These are phyloP conservation scores for Oopsacas minuta DNA, from an alignment of 37 sponge, comb jelly and placozoan genomes.

Conservation along the genomic window DNA sequence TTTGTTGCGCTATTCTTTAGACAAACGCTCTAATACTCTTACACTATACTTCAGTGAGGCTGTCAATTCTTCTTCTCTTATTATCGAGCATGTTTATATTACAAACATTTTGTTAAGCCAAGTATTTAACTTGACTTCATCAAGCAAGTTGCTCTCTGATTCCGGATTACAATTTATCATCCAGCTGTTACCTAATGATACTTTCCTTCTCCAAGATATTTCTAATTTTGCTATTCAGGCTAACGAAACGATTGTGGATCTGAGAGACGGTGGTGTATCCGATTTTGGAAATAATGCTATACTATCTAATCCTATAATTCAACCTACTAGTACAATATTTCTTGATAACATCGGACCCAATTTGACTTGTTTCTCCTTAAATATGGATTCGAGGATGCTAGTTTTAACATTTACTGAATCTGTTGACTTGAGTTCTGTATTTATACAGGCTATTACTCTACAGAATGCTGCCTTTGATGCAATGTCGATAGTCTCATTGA, in stretches of 20 bases:
- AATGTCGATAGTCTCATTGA: background rate
- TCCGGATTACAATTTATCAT: background rate
- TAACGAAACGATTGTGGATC: conserved; percentile 48
- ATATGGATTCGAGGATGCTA: conserved; percentile 40
- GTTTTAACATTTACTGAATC: conserved; percentile 57
- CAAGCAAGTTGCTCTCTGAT: background rate
- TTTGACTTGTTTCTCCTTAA: conserved; percentile 39
- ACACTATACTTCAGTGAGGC: conserved; percentile 52
- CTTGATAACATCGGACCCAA: conserved; percentile 46
- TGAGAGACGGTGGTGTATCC: conserved; percentile 27
- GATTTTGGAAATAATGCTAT: conserved; percentile 47
- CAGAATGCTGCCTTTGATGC: conserved; percentile 20
- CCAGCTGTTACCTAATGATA: conserved; percentile 23
- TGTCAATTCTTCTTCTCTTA: conserved; percentile 30
- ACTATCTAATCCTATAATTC: background rate
- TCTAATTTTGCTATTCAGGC: conserved; percentile 27
- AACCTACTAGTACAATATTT: conserved; percentile 23
- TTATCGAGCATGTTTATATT: conserved; percentile 31
- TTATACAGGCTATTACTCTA: conserved; percentile 43
- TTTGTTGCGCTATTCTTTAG: conserved; percentile 43
- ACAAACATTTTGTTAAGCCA: conserved; percentile 15
- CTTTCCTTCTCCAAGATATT: conserved; percentile 31
- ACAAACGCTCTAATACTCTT: conserved; percentile 37
- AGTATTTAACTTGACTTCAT: background rate
- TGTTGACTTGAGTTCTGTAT: conserved; percentile 37